Evolutionary conservation across 2,888 invertebrate genomes (phyloP).

Genomic region (Druceiella hillmani): DNA sequence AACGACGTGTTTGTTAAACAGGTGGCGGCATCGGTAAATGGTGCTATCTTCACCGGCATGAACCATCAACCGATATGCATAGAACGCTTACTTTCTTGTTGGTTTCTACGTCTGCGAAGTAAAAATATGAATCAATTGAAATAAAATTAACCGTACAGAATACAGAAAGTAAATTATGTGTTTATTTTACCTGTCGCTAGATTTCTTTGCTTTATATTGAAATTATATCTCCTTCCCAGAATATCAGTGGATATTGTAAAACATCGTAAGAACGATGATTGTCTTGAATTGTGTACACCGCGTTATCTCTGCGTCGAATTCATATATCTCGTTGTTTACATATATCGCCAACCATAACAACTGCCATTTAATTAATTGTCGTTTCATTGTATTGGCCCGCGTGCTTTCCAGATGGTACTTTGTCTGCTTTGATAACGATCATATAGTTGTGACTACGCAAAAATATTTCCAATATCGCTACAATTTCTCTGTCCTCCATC

Average conservation of each 20-base stretch:
- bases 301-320: constrained; percentile 15
- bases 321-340: constrained; percentile 16
- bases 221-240: not conserved
- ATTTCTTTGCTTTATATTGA: not conserved
- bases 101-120: too few species aligned
- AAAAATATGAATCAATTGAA: too few species aligned
- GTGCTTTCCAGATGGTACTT: too few species aligned
- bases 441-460: not conserved
- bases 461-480: too few species aligned
- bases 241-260: too few species aligned
- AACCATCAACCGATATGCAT: too few species aligned
- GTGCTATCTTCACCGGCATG: too few species aligned
- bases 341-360: constrained; percentile 16
- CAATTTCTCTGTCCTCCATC: not conserved
- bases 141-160: constrained; percentile 1
- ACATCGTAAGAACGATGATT: constrained; percentile 15
- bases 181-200: not conserved
- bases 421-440: too few species aligned
- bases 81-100: too few species aligned
- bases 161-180: not conserved
- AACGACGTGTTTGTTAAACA: too few species aligned
- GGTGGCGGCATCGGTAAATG: too few species aligned
- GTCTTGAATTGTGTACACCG: constrained; percentile 13
- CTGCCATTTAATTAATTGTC: constrained; percentile 14
- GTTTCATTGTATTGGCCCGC: constrained; percentile 14